These are phyloP conservation scores for Hirtodrosophila alboralis DNA, from an alignment of 2,888 invertebrate genomes.

Conservation along the genomic window DNA sequence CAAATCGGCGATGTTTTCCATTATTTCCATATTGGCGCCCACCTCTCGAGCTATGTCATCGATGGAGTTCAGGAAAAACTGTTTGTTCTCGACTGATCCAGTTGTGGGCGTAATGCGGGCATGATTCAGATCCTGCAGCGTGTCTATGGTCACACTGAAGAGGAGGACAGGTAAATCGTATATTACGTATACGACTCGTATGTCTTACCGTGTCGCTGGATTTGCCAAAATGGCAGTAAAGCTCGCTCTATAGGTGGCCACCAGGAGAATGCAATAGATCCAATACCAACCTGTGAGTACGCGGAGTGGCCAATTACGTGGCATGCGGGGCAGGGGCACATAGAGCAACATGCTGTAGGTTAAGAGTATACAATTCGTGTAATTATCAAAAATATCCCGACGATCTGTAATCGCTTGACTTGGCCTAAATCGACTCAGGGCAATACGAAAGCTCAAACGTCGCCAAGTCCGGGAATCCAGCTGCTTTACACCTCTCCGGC, in stretches of 20 bases:
- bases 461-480: constrained; percentile 28
- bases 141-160: constrained; percentile 91
- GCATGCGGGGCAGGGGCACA: constrained; percentile 90
- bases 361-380: constrained; percentile 90
- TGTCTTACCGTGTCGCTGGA: constrained; percentile 87
- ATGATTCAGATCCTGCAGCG: constrained; percentile 88
- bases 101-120: constrained; percentile 89
- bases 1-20: constrained; percentile 87
- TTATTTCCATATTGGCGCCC: constrained; percentile 87
- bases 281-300: constrained; percentile 94
- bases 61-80: constrained; percentile 88
- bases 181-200: background rate
- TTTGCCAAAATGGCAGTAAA: constrained; percentile 93
- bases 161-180: background rate
- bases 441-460: constrained; percentile 71
- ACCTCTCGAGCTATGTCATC: constrained; percentile 89
- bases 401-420: background rate
- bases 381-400: constrained; percentile 88
- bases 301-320: constrained; percentile 91
- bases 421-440: constrained; percentile 55
- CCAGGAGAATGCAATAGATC: constrained; percentile 92
- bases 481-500: constrained; percentile 13
- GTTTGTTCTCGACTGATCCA: constrained; percentile 89
- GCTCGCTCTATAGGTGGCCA: constrained; percentile 92
- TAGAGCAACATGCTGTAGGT: constrained; percentile 92